Base-by-base conservation (phyloP, 2,113 vertebrate species). In the Trochalopteron elliotii region DNA sequence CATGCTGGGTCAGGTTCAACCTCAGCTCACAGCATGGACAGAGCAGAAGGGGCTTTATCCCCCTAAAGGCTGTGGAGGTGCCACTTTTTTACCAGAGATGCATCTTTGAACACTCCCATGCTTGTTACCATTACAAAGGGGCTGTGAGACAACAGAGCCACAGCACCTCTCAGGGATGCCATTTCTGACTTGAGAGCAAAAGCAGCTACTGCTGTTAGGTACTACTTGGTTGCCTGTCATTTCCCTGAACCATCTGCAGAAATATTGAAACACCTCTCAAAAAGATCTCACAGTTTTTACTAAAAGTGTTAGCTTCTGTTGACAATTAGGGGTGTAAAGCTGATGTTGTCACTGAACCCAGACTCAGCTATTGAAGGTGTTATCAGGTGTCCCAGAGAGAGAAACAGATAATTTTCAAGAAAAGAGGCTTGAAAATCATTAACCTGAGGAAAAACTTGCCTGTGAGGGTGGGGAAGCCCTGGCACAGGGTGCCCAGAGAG, bases 51-150 rank as follows among this genome's bases (percentile, higher is more conserved):
- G 11, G 20, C 57, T 86, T 83, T 52, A 59, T 16, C 22, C 68
- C 60, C 42, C 30, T 0, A 0, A 47, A 81, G 44, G 61, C 25
- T 67, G n/a, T 1, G 7, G 1, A 55, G 53, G 31, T 72, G 12
- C 33, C 75, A 85, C 27, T 52, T 25, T 67, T 8, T 44, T 39
- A 50, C 27, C 20, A 57, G 64, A 50, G 40, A 15, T 20, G 10
- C 14, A 44, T 7, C 42, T 80, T 19, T 4, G 44, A 39, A 20
- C 44, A 49, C 9, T 79, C 7, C 33, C 4, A 4, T 30, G 19
- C 21, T 76, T 45, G 9, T 22, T 59, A 24, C 1, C 20, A 5
- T 52, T 40, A 1, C 47, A 57, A n/a, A 28, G 81, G 8, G 35
- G 18, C 65, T 28, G 20, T 1, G 14, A 35, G 30, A 28, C 1